Evolutionary conservation across 2,113 vertebrate genomes (phyloP).

Genomic region (Telmatochromis sp.): DNA sequence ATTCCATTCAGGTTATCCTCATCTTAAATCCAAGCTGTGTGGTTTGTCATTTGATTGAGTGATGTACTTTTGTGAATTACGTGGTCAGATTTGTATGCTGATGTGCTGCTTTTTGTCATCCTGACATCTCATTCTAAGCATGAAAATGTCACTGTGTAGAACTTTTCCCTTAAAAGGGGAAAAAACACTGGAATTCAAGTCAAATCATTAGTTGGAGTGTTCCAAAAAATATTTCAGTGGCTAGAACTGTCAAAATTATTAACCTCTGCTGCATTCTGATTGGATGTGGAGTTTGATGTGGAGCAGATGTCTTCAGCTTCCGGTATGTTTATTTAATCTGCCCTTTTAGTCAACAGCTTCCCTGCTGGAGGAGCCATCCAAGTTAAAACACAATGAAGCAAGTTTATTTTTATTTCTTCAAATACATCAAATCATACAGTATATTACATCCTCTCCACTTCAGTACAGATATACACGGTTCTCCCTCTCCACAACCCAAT

Average conservation of each 20-base stretch:
- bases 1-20: conserved; percentile 1
- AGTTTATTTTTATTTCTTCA: not conserved
- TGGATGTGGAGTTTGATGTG: not conserved
- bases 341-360: not conserved
- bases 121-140: conserved; percentile 39
- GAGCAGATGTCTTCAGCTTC: not conserved
- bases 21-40: not conserved
- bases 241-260: not conserved
- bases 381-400: not conserved
- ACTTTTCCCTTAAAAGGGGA: not conserved
- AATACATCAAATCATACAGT: not conserved
- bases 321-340: not conserved
- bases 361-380: not conserved
- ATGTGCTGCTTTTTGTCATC: conserved; percentile 34
- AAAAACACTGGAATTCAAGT: not conserved
- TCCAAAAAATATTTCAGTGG: not conserved
- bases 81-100: conserved; percentile 23
- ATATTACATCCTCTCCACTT: not conserved
- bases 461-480: not conserved
- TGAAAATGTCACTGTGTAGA: conserved; percentile 4
- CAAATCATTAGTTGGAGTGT: not conserved
- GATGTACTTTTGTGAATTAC: conserved; percentile 35
- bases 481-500: not conserved
- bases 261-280: not conserved
- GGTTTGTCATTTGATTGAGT: conserved; percentile 12